Conservation (phyloP, 2,797 vertebrate genomes). For the Pelobates cultripes region DNA sequence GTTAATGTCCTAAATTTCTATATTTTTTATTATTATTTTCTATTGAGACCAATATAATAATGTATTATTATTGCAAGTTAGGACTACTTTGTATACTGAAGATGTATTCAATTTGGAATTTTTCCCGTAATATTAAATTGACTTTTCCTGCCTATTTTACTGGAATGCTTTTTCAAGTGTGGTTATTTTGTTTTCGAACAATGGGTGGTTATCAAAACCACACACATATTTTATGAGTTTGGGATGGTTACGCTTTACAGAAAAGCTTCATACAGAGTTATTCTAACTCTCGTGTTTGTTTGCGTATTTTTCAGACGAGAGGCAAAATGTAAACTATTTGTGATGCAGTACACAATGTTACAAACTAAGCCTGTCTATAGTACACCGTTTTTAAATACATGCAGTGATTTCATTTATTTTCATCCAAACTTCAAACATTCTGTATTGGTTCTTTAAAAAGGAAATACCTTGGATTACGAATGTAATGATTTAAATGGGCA, state of each 20-base stretch:
- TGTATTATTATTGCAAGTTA: too few species aligned
- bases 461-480: neutral
- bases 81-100: too few species aligned
- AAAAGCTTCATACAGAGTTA: conserved; percentile 18
- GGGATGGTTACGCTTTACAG: neutral
- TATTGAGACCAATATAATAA: too few species aligned
- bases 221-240: conserved; percentile 13
- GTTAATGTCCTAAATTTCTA: too few species aligned
- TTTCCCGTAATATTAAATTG: neutral
- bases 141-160: neutral
- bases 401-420: too few species aligned
- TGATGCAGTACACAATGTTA: too few species aligned
- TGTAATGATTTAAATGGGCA: too few species aligned
- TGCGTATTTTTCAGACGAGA: too few species aligned
- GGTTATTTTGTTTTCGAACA: conserved; percentile 5
- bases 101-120: too few species aligned
- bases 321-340: neutral
- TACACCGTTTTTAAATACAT: too few species aligned
- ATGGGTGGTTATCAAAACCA: conserved; percentile 27
- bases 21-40: too few species aligned
- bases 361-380: too few species aligned
- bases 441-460: neutral
- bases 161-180: neutral
- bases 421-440: neutral
- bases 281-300: conserved; percentile 40